Conservation (phyloP, 2,113 vertebrate genomes). For the Myotis davidii region DNA sequence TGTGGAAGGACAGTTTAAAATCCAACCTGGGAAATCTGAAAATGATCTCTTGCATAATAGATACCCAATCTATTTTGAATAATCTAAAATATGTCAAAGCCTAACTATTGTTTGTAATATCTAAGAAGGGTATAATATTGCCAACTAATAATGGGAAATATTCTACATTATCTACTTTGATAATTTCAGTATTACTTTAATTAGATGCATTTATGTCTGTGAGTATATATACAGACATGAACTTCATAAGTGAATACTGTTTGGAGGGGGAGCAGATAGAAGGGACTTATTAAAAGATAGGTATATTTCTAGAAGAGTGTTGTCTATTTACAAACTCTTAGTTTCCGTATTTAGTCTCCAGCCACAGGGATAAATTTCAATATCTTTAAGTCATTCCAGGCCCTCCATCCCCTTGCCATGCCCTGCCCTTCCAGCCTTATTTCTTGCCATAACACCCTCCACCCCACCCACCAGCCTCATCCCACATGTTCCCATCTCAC, state of each 20-base stretch:
- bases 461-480: not conserved
- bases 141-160: not conserved
- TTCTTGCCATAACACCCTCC: not conserved
- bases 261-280: not conserved
- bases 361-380: not conserved
- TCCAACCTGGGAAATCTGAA: not conserved
- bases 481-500: fast-evolving
- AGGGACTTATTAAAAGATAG: not conserved
- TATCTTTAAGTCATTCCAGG: not conserved
- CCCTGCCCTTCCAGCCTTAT: not conserved
- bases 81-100: not conserved
- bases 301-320: not conserved
- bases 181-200: not conserved
- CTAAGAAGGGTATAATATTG: not conserved
- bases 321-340: not conserved
- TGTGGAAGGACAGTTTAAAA: not conserved
- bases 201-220: not conserved
- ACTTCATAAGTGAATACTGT: not conserved
- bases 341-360: not conserved
- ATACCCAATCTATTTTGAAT: not conserved
- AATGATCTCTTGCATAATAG: not conserved
- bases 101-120: not conserved
- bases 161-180: not conserved
- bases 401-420: too few species aligned
- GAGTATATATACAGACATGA: not conserved